These are phyloP conservation scores for Steinernema feltiae DNA, from an alignment of 1,140 invertebrate species.

Conservation along the genomic window DNA sequence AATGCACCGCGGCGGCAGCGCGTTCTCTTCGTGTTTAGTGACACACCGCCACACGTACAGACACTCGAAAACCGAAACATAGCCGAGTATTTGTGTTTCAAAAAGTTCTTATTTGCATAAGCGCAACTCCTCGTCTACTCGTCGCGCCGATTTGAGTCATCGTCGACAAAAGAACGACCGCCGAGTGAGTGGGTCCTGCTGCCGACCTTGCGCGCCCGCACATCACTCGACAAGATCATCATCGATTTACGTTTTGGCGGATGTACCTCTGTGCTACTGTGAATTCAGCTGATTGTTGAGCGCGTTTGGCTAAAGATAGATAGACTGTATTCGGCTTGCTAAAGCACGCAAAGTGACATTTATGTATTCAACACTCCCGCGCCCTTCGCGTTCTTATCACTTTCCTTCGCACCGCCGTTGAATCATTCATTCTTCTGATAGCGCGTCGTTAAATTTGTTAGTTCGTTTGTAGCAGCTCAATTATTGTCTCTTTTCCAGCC, in stretches of 20 bases:
- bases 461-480: not conserved
- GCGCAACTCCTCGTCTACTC: not conserved
- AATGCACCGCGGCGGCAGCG: too few species aligned
- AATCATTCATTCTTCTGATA: not conserved
- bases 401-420: not conserved
- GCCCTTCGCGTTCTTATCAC: not conserved
- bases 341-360: not conserved
- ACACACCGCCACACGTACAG: too few species aligned
- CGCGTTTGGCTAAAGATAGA: not conserved
- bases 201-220: not conserved
- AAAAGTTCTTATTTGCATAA: not conserved
- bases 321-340: not conserved
- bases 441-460: not conserved
- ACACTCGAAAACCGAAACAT: not conserved
- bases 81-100: not conserved
- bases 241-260: not conserved
- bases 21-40: too few species aligned
- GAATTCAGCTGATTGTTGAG: not conserved
- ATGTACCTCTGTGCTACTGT: not conserved
- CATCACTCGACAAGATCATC: not conserved
- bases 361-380: not conserved
- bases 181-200: too few species aligned
- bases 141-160: not conserved
- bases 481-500: not conserved
- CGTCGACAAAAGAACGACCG: not conserved